Evolutionary conservation across 1,140 invertebrate species (phyloP).

Genomic region (Scaptodrosophila lebanonensis): DNA sequence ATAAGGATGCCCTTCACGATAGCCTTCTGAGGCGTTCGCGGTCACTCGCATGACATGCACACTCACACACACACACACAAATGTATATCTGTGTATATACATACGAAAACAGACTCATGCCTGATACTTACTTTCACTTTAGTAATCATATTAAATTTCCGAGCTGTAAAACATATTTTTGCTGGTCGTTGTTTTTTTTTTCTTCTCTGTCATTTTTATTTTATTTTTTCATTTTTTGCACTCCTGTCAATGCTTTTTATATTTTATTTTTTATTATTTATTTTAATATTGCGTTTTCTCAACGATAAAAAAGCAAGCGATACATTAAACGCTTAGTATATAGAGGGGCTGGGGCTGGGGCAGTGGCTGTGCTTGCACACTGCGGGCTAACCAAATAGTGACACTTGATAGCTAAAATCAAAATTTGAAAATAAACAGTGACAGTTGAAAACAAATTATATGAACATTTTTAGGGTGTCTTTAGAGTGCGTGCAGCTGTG

Average conservation of each 20-base stretch:
- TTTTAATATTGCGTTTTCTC: conserved; percentile 61
- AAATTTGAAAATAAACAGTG: too few relatives aligned
- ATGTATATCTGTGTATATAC: conserved; percentile 5
- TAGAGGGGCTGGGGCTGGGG: conserved; percentile 2
- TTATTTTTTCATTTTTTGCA: conserved; percentile 15
- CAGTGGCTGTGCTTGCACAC: conserved; percentile 21
- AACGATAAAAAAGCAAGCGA: conserved; percentile 23
- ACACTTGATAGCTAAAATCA: too few relatives aligned
- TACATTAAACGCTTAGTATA: background rate
- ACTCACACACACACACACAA: background rate
- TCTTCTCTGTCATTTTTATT: conserved; percentile 23
- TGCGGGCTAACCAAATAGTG: conserved; percentile 28
- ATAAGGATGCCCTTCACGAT: conserved; percentile 69
- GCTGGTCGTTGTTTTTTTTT: conserved; percentile 27
- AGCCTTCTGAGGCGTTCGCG: conserved; percentile 68
- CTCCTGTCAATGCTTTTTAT: too few relatives aligned
- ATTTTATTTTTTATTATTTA: conserved; percentile 56
- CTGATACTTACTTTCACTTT: conserved; percentile 68
- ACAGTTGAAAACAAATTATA: too few relatives aligned
- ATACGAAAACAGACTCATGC: conserved; percentile 34
- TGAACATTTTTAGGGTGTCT: too few relatives aligned
- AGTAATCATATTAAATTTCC: conserved; percentile 70
- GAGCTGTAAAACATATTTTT: conserved; percentile 71
- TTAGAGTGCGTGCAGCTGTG: conserved; percentile 14
- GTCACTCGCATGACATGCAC: conserved; percentile 39